Base-by-base conservation (phyloP, 2,888 invertebrate species). In the Neocrepidodera transversa region DNA sequence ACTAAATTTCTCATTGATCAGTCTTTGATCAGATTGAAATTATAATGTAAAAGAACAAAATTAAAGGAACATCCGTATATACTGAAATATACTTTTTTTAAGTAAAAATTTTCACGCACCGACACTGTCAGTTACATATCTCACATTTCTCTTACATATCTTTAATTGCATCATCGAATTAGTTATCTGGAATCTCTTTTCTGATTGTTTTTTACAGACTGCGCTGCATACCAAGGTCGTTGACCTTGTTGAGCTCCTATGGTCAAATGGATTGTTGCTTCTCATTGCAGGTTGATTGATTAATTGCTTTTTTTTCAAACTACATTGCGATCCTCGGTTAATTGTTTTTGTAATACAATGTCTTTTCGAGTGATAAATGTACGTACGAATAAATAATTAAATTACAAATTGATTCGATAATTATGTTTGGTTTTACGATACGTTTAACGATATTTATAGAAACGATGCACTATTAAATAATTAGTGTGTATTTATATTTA, bases 261-360 rank as follows among this genome's bases (percentile, higher is more conserved):
- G 38, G 14, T 38, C 14, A 38, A 38, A 38, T 38, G 17, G 38
- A 38, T 38, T 38, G 17, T 38, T 38, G 16, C 32, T 32, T 32
- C 32, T 32, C 10, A 10, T 17, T 38, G 17, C 17, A 38, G 38
- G 38, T 38, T 38, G 38, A 38, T 38, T 38, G 38, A 38, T 38
- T 38, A 38, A 38, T 38, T 38, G 38, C 38, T 38, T 16, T 38
- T 11, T 38, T 38, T 17, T 5, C 10, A 38, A 17, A 17, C 38
- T 8, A 38, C 38, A 38, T 16, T 38, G 38, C 38, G 17, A 38
- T 38, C 38, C 17, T 32, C 38, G 32, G 32, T 38, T 38, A 38
- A 38, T 38, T 38, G 38, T 38, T 38, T 38, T 16, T 38, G 38
- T 38, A 38, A 38, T 38, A 38, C 17, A 38, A 17, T 38, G 38